Evolutionary conservation across 2,113 vertebrate species (phyloP).

Genomic region (Tyto alba): DNA sequence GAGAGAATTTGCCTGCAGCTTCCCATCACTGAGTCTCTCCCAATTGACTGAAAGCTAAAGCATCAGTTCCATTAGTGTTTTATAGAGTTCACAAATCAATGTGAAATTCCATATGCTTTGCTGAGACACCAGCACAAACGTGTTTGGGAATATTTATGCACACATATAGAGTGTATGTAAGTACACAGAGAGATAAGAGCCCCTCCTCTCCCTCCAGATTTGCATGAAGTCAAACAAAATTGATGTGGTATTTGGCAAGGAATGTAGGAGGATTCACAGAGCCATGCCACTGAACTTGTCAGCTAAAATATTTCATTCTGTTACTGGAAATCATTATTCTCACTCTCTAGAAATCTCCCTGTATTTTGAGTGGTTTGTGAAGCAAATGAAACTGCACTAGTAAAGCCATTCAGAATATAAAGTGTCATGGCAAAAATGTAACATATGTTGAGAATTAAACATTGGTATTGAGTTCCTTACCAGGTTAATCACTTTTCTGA

Average conservation of each 20-base stretch:
- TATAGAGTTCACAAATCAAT: constrained; percentile 46
- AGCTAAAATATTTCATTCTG: constrained; percentile 37
- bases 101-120: constrained; percentile 20
- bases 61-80: constrained; percentile 19
- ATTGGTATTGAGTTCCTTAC: background rate
- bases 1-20: background rate
- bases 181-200: background rate
- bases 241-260: background rate
- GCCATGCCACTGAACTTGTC: background rate
- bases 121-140: background rate
- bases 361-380: background rate
- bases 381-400: background rate
- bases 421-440: background rate
- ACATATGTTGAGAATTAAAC: background rate
- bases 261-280: background rate
- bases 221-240: constrained; percentile 32
- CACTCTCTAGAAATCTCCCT: background rate
- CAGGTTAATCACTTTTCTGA: constrained; percentile 5
- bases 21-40: background rate
- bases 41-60: background rate
- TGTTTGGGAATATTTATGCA: constrained; percentile 6
- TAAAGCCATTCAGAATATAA: background rate
- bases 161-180: background rate
- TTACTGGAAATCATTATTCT: constrained; percentile 52
- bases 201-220: background rate